These are phyloP conservation scores for Trematocara zebra DNA, from an alignment of 2,113 vertebrate species.

Conservation along the genomic window DNA sequence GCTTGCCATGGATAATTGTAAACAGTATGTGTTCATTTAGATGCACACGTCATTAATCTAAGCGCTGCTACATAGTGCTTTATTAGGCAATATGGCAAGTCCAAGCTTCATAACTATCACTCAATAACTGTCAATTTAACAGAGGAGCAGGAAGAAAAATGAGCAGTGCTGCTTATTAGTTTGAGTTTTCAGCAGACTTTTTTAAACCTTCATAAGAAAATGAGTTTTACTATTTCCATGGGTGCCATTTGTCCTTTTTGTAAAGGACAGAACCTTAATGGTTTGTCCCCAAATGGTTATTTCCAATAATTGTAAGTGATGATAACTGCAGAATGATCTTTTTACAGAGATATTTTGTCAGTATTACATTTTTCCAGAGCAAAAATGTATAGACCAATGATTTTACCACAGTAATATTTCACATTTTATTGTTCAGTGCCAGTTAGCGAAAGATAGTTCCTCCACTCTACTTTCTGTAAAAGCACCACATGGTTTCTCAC, in stretches of 20 bases:
- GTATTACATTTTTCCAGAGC: neutral
- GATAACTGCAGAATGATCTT: neutral
- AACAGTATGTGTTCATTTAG: constrained; percentile 7
- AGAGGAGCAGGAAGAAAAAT: neutral
- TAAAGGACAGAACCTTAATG: neutral
- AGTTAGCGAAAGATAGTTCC: neutral
- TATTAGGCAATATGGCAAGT: neutral
- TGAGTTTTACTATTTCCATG: neutral
- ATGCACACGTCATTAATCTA: constrained; percentile 6
- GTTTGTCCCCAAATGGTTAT: neutral
- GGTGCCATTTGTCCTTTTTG: neutral
- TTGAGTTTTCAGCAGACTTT: neutral
- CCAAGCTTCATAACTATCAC: neutral
- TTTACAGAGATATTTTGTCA: neutral
- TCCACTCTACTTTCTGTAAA: neutral
- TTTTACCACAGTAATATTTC: neutral
- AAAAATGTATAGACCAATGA: neutral
- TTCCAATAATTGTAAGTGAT: neutral
- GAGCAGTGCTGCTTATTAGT: neutral
- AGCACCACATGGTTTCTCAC: neutral
- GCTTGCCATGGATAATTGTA: neutral
- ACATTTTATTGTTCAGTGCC: neutral
- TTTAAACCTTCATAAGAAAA: neutral
- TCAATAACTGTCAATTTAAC: neutral
- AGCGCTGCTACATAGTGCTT: neutral